Conservation (phyloP, 2,888 invertebrate genomes). For the Acanthacorydalis orientalis region DNA sequence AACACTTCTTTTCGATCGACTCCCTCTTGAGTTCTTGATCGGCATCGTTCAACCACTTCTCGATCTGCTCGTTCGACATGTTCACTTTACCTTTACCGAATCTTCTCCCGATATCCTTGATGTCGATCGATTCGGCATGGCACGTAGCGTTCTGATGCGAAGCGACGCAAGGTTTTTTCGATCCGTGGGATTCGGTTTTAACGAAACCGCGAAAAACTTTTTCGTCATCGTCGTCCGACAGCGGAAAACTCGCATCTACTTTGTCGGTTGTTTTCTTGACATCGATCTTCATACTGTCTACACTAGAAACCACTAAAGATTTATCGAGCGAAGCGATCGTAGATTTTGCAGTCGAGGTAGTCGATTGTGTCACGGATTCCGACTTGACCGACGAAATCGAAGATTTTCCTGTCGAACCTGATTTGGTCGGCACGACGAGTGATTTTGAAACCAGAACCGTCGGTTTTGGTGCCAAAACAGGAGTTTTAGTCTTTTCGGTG, state of each 20-base stretch:
- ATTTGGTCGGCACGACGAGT: neutral
- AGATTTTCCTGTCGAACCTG: constrained; percentile 6
- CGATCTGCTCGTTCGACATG: constrained; percentile 52
- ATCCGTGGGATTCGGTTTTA: constrained; percentile 13
- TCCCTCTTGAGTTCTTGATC: constrained; percentile 20
- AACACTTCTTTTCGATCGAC: constrained; percentile 12
- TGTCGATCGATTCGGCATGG: constrained; percentile 12
- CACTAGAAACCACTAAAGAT: neutral
- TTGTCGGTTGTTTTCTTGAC: constrained; percentile 22
- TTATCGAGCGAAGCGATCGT: constrained; percentile 17
- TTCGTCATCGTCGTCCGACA: constrained; percentile 32
- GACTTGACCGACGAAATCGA: neutral
- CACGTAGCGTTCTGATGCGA: constrained; percentile 23
- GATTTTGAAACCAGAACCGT: neutral
- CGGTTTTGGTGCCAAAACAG: constrained; percentile 10
- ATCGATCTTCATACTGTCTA: constrained; percentile 19
- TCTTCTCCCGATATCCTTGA: constrained; percentile 23
- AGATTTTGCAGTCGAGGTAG: constrained; percentile 15
- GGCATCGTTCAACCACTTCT: constrained; percentile 39
- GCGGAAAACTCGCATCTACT: constrained; percentile 15
- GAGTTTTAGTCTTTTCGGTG: neutral
- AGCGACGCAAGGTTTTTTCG: constrained; percentile 19
- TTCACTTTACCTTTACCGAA: constrained; percentile 43
- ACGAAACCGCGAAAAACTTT: constrained; percentile 25
- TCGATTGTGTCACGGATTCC: neutral